These are phyloP conservation scores for Mamestra brassicae DNA, from an alignment of 2,888 invertebrate species.

Conservation along the genomic window DNA sequence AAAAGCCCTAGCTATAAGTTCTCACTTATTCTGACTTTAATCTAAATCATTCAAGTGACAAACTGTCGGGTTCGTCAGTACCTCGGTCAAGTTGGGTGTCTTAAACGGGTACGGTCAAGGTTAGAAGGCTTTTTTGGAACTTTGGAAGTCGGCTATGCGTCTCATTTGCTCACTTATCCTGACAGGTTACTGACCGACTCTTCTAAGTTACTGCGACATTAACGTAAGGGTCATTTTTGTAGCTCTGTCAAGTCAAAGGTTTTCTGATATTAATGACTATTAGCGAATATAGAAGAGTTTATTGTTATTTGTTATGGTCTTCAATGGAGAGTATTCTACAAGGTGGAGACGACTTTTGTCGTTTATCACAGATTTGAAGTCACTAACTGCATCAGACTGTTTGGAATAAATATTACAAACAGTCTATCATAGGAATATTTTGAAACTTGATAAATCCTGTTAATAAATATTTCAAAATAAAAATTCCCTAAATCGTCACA, in stretches of 20 bases:
- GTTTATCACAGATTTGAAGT: no score
- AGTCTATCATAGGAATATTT: no score
- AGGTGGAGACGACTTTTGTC: no score
- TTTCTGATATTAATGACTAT: neutral
- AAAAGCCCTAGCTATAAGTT: no score
- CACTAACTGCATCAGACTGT: no score
- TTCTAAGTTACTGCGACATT: neutral
- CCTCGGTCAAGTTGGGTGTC: slow-evolving; percentile 35
- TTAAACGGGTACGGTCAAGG: slow-evolving; percentile 46
- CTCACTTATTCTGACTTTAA: neutral
- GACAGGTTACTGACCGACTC: neutral
- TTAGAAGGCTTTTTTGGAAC: slow-evolving; percentile 24
- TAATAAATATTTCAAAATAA: no score
- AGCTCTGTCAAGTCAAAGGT: neutral
- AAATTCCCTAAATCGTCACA: no score
- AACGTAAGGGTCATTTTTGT: neutral
- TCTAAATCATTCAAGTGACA: neutral
- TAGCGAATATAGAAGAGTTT: no score
- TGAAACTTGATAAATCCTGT: no score
- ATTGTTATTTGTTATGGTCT: neutral
- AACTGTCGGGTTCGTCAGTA: neutral
- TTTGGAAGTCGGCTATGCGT: neutral
- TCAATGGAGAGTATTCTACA: neutral
- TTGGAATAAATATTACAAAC: no score
- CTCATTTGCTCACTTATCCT: slow-evolving; percentile 13